Evolutionary conservation across 2,888 invertebrate genomes (phyloP).

Genomic region (Drosophila quinaria): DNA sequence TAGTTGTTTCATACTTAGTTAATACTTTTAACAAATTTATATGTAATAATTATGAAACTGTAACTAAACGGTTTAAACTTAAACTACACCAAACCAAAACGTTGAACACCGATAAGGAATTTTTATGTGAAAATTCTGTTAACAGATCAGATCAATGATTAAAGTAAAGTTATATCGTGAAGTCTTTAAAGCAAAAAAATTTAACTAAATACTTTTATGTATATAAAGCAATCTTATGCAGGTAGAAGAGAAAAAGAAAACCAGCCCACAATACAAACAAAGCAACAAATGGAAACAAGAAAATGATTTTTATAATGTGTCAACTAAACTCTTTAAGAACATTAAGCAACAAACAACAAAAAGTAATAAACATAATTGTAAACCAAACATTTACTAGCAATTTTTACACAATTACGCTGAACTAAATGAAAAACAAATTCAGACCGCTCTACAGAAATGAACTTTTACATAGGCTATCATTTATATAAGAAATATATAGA

Average conservation of each 20-base stretch:
- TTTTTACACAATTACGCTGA: constrained; percentile 62
- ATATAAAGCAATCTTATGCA: constrained; percentile 43
- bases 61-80: constrained; percentile 53
- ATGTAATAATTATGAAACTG: constrained; percentile 40
- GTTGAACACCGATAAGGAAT: constrained; percentile 76
- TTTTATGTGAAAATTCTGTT: constrained; percentile 53
- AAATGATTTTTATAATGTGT: constrained; percentile 56
- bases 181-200: constrained; percentile 43
- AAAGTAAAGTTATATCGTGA: constrained; percentile 53
- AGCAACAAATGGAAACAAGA: constrained; percentile 56
- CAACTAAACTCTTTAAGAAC: constrained; percentile 40
- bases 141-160: constrained; percentile 49
- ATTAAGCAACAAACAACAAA: neutral
- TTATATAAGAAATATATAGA: constrained; percentile 64
- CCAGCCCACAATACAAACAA: constrained; percentile 70
- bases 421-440: constrained; percentile 41
- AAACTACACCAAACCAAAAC: constrained; percentile 49
- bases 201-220: constrained; percentile 49
- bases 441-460: constrained; percentile 46
- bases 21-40: constrained; percentile 57
- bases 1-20: constrained; percentile 71
- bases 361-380: constrained; percentile 6
- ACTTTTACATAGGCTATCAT: constrained; percentile 61
- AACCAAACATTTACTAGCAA: constrained; percentile 67
- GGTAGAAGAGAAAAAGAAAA: constrained; percentile 17